Evolutionary conservation across 2,888 invertebrate genomes (phyloP).

Genomic region (Lasioglossum zephyrum): DNA sequence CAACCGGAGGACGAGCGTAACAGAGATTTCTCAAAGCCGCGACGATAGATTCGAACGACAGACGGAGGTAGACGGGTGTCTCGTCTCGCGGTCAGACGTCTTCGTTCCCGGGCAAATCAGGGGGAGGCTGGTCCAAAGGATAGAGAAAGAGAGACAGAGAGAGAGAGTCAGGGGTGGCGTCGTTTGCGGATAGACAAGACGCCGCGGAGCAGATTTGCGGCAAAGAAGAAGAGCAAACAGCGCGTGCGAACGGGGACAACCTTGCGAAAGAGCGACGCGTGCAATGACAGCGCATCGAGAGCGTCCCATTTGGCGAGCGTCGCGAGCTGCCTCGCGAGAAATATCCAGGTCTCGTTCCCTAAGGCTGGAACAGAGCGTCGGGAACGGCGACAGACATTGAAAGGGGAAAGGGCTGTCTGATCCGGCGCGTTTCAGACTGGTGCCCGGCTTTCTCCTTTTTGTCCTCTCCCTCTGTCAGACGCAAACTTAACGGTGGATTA

Average conservation of each 20-base stretch:
- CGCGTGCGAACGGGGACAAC: conserved; percentile 27
- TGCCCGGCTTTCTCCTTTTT: not conserved
- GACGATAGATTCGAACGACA: conserved; percentile 14
- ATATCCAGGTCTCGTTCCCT: conserved; percentile 13
- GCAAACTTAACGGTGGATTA: conserved; percentile 7
- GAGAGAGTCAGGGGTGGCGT: not conserved
- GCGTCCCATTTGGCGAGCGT: conserved; percentile 42
- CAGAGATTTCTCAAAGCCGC: conserved; percentile 15
- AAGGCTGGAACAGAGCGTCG: conserved; percentile 5
- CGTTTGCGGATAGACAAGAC: conserved; percentile 32
- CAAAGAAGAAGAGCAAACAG: conserved; percentile 31
- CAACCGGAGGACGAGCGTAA: not conserved
- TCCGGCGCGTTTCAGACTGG: not conserved
- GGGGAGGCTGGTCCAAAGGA: not conserved
- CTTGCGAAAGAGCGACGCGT: conserved; percentile 1
- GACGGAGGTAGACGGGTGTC: conserved; percentile 7
- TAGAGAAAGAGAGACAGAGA: not conserved
- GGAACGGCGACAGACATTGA: not conserved
- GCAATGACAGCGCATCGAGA: conserved; percentile 40
- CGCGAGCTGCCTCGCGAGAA: conserved; percentile 33
- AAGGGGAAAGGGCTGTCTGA: conserved; percentile 2
- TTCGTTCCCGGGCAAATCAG: conserved; percentile 29
- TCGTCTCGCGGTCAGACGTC: conserved; percentile 11
- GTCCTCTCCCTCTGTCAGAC: not conserved
- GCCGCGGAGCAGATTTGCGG: not conserved